Base-by-base conservation (phyloP, 2,113 vertebrate genomes). In the Aix galericulata region DNA sequence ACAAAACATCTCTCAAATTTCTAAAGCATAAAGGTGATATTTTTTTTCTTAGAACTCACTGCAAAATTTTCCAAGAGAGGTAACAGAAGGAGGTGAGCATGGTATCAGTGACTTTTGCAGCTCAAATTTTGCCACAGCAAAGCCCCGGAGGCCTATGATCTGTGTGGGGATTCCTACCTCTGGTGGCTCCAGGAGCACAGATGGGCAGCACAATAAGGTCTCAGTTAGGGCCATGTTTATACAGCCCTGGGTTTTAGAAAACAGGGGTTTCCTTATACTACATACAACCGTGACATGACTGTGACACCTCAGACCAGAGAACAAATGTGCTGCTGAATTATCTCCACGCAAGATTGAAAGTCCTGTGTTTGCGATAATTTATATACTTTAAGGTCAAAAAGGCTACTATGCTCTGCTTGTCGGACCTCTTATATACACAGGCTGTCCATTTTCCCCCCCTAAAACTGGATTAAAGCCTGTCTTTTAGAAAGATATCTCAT, bases 401-500 rank as follows among this genome's bases (percentile, higher is more conserved):
- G 6, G 7, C 10, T 60, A 27, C 56, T 63, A 26, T 2, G 56
- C 84, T 86, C 62, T 76, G 32, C 38, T 76, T 86, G 58, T 76
- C 66, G 78, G 74, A 91, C 32, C 56, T 88, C 56, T 78, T 69
- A 38, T 6, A 58, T 7, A 25, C 32, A 75, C 6, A 81, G 9
- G 27, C 15, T 67, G 21, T 26, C 77, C 34, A 26, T 66, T 40
- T 38, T 32, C 21, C 6, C 2, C 8, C 20, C 12, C 3, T 32
- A 78, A 38, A 91, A 82, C 14, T 31, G 50, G 58, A 87, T 79
- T 82, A 92, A 92, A 91, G 34, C 27, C 23, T 72, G 29, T 76
- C 23, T 66, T 93, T 92, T 66, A 89, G 71, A 82, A 91, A 92
- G 69, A 40, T 76, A 60, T 89, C 58, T 89, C 58, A 44, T 66